These are phyloP conservation scores for Sebastes hubbsi DNA, from an alignment of 2,797 vertebrate genomes.

Conservation along the genomic window DNA sequence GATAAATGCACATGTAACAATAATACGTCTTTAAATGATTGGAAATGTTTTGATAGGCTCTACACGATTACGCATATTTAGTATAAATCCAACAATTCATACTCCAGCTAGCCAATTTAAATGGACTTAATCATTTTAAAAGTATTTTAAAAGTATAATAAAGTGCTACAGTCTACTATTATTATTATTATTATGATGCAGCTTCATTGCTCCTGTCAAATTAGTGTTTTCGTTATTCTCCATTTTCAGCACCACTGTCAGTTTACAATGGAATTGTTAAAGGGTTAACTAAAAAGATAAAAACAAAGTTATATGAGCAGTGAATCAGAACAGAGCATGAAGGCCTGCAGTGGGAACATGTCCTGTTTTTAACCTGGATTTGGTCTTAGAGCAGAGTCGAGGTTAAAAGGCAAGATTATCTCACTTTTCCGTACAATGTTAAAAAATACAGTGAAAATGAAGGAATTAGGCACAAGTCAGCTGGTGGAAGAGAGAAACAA, in stretches of 20 bases:
- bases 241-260: not conserved
- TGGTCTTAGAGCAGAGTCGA: not conserved
- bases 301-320: no score
- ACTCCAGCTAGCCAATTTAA: not conserved
- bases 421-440: not conserved
- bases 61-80: no score
- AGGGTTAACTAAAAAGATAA: not conserved
- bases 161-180: not conserved
- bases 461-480: conserved; percentile 33
- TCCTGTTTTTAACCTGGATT: conserved; percentile 8
- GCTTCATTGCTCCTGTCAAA: not conserved
- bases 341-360: not conserved
- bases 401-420: not conserved
- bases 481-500: not conserved
- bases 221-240: not conserved
- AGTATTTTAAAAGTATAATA: not conserved
- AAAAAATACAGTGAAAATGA: not conserved
- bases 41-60: not conserved
- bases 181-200: not conserved
- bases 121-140: not conserved
- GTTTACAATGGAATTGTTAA: not conserved
- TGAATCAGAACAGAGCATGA: not conserved
- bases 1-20: not conserved
- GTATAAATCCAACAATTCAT: not conserved
- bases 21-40: not conserved